Evolutionary conservation across 2,113 vertebrate genomes (phyloP).

Genomic region (Arizona elegans): DNA sequence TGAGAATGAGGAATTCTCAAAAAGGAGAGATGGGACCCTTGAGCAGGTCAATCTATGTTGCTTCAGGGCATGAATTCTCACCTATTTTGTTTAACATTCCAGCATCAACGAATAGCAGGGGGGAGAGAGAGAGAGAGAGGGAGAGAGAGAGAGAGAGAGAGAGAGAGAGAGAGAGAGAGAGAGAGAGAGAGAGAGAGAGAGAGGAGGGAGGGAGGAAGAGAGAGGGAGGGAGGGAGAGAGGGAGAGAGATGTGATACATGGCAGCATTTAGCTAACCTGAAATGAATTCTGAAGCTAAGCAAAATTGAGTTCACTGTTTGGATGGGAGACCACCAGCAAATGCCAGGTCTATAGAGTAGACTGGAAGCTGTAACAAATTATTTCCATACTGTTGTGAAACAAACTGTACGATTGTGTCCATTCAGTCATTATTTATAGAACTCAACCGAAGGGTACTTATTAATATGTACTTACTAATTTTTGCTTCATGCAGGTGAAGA

Average conservation of each 20-base stretch:
- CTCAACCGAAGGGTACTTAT: not conserved
- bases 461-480: not conserved
- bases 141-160: no score
- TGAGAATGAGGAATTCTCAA: not conserved
- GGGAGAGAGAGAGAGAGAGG: no score
- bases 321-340: not conserved
- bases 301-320: not conserved
- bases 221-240: no score
- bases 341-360: not conserved
- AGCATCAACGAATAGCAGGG: not conserved
- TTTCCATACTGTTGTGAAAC: not conserved
- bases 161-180: no score
- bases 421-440: not conserved
- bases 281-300: not conserved
- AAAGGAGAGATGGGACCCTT: not conserved
- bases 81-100: not conserved
- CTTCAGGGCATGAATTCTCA: not conserved
- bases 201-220: no score
- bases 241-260: not conserved
- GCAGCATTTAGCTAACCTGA: not conserved
- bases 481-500: not conserved
- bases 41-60: not conserved
- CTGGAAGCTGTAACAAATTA: not conserved
- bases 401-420: not conserved
- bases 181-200: fast-evolving